Percentiles rank a stretch among this genome's conserved stretches.
Conservation (phyloP, 2,797 vertebrate species). For the Myioborus miniatus region DNA sequence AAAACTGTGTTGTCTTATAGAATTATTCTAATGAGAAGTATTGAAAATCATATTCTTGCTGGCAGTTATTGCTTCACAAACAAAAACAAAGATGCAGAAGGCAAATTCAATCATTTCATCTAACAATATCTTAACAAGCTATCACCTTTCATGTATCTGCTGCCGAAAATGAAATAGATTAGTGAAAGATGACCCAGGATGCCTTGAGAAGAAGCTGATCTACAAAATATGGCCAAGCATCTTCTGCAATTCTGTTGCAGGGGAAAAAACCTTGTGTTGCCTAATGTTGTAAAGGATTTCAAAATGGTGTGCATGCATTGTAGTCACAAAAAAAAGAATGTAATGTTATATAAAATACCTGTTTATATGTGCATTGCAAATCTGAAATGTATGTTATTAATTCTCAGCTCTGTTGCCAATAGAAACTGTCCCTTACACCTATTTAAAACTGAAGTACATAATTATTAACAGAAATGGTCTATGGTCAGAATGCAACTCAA, state of each 20-base stretch:
- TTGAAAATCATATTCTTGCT: background rate
- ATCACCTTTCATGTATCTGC: background rate
- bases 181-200: background rate
- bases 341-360: conserved; percentile 14
- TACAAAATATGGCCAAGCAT: background rate
- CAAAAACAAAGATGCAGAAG: background rate
- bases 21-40: background rate
- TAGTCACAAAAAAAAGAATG: conserved; percentile 22
- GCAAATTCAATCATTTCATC: background rate
- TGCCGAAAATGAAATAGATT: background rate
- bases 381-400: conserved; percentile 51
- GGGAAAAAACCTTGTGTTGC: background rate
- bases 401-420: conserved; percentile 11
- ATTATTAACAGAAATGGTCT: conserved; percentile 64
- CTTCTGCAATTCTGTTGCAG: background rate
- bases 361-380: conserved; percentile 18
- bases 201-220: background rate
- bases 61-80: background rate
- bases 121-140: background rate
- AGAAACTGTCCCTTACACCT: conserved; percentile 47
- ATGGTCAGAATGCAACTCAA: conserved; percentile 30
- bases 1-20: background rate
- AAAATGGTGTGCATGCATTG: background rate
- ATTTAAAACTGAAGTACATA: conserved; percentile 31
- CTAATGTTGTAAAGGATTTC: background rate